phyloP scores from a whole-genome alignment of 2,797 vertebrate species.

The Siniperca undulata region DNA sequence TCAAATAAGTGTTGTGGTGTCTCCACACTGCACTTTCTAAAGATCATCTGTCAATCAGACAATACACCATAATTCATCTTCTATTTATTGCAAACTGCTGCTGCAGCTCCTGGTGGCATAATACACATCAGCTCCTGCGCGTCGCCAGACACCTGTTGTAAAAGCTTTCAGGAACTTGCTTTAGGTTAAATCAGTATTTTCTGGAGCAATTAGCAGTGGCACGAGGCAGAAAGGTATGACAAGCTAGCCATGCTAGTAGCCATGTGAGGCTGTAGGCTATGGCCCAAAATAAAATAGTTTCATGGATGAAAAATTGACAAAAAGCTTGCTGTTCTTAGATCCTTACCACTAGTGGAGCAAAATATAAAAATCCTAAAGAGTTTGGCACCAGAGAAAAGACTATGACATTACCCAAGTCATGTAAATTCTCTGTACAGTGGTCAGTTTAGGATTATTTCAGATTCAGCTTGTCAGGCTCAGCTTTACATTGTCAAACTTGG shows the following conservation, averaged over 20 bases:
- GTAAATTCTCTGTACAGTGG: neutral
- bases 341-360: no score
- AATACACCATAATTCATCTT: neutral
- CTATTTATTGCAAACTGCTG: slow-evolving; percentile 14
- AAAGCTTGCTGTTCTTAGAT: neutral
- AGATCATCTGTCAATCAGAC: slow-evolving; percentile 41
- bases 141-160: neutral
- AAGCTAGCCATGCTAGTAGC: neutral
- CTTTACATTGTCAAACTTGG: neutral
- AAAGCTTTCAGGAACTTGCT: neutral
- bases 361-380: neutral
- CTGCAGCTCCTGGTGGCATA: neutral
- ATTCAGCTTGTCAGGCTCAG: neutral
- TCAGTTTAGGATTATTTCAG: neutral
- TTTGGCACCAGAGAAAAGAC: neutral
- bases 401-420: neutral
- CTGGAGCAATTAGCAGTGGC: neutral
- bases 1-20: slow-evolving; percentile 14
- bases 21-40: slow-evolving; percentile 16
- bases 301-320: neutral
- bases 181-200: neutral
- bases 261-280: neutral
- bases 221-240: neutral
- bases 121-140: neutral
- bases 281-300: slow-evolving; percentile 2